Evolutionary conservation across 1,140 invertebrate species (phyloP).

Genomic region (Eriosoma lanigerum): DNA sequence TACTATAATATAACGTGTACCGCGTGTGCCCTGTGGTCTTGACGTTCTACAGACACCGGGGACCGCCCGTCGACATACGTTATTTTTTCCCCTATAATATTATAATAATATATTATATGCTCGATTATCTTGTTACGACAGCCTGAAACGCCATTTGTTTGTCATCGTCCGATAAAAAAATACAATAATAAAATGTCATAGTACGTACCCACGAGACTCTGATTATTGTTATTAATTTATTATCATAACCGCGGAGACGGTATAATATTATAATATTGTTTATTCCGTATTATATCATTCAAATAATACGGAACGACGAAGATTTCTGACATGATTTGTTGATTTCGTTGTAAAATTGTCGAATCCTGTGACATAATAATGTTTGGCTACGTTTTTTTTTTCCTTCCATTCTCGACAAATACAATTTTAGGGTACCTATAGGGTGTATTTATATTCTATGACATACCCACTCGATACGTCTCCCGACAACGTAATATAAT

Average conservation of each 20-base stretch:
- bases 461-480: no score
- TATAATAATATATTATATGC: slow-evolving; percentile 24
- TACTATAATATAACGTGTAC: neutral
- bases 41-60: neutral
- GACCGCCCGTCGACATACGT: slow-evolving; percentile 42
- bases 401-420: no score
- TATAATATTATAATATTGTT: no score
- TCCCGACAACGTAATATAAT: no score
- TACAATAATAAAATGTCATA: slow-evolving; percentile 6
- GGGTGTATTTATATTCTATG: no score
- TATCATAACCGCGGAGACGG: no score
- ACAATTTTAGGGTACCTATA: no score
- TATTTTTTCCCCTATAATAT: neutral
- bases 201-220: neutral
- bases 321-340: no score
- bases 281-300: no score
- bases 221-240: slow-evolving; percentile 20
- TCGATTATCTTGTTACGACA: slow-evolving; percentile 51
- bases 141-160: slow-evolving; percentile 32
- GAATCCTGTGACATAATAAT: no score
- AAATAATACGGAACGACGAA: neutral
- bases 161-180: slow-evolving; percentile 38
- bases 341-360: no score
- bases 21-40: slow-evolving; percentile 15
- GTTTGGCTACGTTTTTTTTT: no score